Percentiles rank a stretch among this genome's conserved stretches.
Conservation (phyloP, 1,140 invertebrate species). For the Drosophila insularis region DNA sequence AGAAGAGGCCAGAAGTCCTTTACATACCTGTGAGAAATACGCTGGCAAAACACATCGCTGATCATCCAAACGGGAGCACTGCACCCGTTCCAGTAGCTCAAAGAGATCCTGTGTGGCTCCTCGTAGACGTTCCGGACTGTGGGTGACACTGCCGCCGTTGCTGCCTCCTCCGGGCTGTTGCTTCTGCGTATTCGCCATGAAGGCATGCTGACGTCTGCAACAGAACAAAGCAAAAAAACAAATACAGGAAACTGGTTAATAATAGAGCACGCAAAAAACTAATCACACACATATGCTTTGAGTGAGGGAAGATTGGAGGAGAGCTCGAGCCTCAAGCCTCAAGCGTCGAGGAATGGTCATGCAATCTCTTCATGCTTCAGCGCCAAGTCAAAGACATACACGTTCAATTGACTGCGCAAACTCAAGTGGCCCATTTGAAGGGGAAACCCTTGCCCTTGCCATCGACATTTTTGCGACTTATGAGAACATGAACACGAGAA, state of each 20-base stretch:
- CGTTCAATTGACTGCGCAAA: conserved; percentile 67
- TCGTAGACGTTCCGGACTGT: conserved; percentile 84
- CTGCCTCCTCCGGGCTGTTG: conserved; percentile 38
- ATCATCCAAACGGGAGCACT: conserved; percentile 96
- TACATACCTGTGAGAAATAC: conserved; percentile 91
- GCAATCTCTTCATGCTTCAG: conserved; percentile 69
- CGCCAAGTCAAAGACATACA: conserved; percentile 41
- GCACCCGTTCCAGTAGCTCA: conserved; percentile 94
- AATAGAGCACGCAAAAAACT: conserved; percentile 66
- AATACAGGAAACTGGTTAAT: conserved; percentile 62
- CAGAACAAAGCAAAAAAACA: background rate
- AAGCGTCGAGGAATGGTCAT: conserved; percentile 35
- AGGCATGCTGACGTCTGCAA: conserved; percentile 83
- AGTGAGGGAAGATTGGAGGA: conserved; percentile 28
- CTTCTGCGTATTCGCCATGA: conserved; percentile 81
- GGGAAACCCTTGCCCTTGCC: conserved; percentile 8
- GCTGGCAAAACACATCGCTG: conserved; percentile 95
- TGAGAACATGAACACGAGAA: conserved; percentile 29
- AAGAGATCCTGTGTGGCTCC: conserved; percentile 92
- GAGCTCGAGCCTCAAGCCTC: conserved; percentile 13
- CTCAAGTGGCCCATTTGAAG: conserved; percentile 47
- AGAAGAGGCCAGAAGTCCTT: too few species aligned
- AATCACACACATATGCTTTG: conserved; percentile 35
- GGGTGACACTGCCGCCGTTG: conserved; percentile 79
- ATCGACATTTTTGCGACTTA: conserved; percentile 7